Evolutionary conservation across 2,888 invertebrate species (phyloP).

Genomic region (Mamestra brassicae): DNA sequence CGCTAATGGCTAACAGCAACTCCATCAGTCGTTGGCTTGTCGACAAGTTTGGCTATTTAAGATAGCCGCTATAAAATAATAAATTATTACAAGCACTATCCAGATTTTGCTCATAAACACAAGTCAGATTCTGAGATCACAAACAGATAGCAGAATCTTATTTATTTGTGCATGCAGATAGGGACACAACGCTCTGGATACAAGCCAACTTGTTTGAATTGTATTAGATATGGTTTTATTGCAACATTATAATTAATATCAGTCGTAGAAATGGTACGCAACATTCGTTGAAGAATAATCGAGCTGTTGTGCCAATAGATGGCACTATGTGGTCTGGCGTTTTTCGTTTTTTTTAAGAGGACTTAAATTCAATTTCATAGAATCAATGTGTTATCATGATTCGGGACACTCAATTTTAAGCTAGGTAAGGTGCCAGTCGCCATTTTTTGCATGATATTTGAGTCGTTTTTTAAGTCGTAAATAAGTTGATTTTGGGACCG

Average conservation of each 20-base stretch:
- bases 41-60: not conserved
- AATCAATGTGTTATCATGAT: not conserved
- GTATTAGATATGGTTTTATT: slow-evolving; percentile 61
- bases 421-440: too few species aligned
- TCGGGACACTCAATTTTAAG: too few species aligned
- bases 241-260: slow-evolving; percentile 60
- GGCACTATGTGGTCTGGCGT: slow-evolving; percentile 20
- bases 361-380: not conserved
- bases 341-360: not conserved
- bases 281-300: slow-evolving; percentile 34
- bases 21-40: slow-evolving; percentile 13
- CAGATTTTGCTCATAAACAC: slow-evolving; percentile 31
- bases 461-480: too few species aligned
- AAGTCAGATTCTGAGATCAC: slow-evolving; percentile 28
- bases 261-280: slow-evolving; percentile 26
- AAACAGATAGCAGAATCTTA: slow-evolving; percentile 56
- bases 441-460: too few species aligned
- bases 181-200: slow-evolving; percentile 52
- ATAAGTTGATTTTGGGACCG: too few species aligned
- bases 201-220: slow-evolving; percentile 61
- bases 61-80: slow-evolving; percentile 28
- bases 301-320: slow-evolving; percentile 38
- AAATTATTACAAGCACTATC: slow-evolving; percentile 22
- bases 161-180: slow-evolving; percentile 53
- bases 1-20: slow-evolving; percentile 11